These are phyloP conservation scores for Latrodectus geometricus DNA, from an alignment of 1,140 invertebrate species.

Conservation along the genomic window DNA sequence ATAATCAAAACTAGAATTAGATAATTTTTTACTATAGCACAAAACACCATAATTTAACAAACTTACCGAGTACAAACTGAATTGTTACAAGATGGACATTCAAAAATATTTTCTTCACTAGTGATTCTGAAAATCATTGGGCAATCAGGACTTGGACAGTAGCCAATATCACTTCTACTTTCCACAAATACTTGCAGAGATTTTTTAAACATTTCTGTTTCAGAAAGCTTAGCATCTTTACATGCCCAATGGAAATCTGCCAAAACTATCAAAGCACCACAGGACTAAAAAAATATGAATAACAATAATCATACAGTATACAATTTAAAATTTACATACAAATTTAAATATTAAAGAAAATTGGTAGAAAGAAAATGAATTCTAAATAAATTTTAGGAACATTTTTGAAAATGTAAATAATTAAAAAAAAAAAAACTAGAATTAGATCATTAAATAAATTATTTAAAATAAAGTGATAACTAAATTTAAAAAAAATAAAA, in stretches of 20 bases:
- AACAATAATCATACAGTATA: background rate
- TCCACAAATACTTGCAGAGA: constrained; percentile 25
- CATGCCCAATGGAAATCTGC: constrained; percentile 30
- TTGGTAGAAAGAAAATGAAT: too few species aligned
- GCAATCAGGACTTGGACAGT: constrained; percentile 59
- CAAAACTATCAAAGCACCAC: constrained; percentile 16
- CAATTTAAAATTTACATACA: too few species aligned
- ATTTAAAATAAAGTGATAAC: too few species aligned
- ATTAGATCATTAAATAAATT: too few species aligned
- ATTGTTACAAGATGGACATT: constrained; percentile 28
- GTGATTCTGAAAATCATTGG: constrained; percentile 48
- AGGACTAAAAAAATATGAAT: background rate
- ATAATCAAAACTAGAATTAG: background rate
- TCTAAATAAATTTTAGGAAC: too few species aligned
- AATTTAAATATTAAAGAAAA: too few species aligned
- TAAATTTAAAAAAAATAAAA: too few species aligned
- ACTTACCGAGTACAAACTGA: constrained; percentile 52
- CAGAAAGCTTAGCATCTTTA: constrained; percentile 24
- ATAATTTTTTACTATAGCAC: background rate
- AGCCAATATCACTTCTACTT: constrained; percentile 22
- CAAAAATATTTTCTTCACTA: constrained; percentile 19
- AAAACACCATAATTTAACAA: background rate
- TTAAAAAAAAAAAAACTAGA: too few species aligned
- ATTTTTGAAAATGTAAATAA: too few species aligned
- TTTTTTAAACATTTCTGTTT: constrained; percentile 19